Conservation (phyloP, 2,797 vertebrate genomes). For the Tokudaia tokunoshimensis region DNA sequence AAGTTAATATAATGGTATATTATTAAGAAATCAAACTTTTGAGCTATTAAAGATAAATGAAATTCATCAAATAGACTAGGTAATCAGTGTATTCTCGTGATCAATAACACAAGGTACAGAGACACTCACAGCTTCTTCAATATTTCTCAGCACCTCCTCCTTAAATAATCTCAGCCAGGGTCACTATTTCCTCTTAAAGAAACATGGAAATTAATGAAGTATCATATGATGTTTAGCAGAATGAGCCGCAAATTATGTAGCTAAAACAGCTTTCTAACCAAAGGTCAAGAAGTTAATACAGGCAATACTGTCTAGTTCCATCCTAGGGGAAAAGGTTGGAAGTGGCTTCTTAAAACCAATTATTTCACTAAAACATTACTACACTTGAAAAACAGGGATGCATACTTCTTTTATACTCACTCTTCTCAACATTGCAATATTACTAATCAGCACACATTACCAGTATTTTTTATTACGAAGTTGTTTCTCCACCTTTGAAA, state of each 20-base stretch:
- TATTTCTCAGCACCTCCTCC: neutral
- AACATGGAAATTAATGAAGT: neutral
- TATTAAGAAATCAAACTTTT: conserved; percentile 49
- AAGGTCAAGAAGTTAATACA: neutral
- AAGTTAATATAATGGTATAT: neutral
- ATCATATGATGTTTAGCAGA: neutral
- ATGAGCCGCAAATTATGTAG: neutral
- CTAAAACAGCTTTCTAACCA: neutral
- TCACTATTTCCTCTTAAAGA: neutral
- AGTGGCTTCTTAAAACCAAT: no score
- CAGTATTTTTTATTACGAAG: neutral
- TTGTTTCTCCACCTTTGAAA: neutral
- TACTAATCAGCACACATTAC: neutral
- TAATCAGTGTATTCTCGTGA: neutral
- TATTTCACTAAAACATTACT: neutral
- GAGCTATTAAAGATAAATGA: conserved; percentile 6
- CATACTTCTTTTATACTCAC: neutral
- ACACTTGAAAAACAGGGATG: neutral
- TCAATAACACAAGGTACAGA: neutral
- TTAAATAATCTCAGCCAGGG: neutral
- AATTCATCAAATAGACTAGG: conserved; percentile 15
- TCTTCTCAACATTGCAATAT: neutral
- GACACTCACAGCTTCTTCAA: neutral
- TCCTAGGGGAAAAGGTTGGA: neutral
- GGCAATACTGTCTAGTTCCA: neutral